A percentile compares a stretch with the other conserved stretches of the same genome.
These are phyloP conservation scores for Ypsolopha scabrella DNA, from an alignment of 2,888 invertebrate species.

Conservation along the genomic window DNA sequence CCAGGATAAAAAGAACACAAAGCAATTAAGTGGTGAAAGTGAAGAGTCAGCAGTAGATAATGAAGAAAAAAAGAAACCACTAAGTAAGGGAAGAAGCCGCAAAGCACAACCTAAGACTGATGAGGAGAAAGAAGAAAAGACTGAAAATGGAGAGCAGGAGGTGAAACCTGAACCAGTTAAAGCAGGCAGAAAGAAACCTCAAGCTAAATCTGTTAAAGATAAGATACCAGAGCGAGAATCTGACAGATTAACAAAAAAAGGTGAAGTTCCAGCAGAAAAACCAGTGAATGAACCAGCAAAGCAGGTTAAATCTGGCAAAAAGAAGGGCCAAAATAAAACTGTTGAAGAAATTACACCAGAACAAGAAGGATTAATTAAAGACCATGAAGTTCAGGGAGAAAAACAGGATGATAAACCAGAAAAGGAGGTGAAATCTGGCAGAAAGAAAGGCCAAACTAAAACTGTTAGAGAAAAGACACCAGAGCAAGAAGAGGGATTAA, in stretches of 20 bases:
- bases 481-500: conserved; percentile 14
- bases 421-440: neutral
- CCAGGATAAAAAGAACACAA: no score
- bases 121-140: conserved; percentile 27
- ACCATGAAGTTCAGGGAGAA: conserved; percentile 7
- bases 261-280: no score
- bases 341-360: neutral
- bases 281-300: no score
- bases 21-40: no score
- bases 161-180: conserved; percentile 25
- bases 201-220: conserved; percentile 16
- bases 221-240: no score
- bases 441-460: neutral
- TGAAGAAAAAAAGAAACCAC: conserved; percentile 21
- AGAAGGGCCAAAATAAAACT: no score
- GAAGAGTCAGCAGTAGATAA: conserved; percentile 14
- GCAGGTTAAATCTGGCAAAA: no score
- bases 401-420: conserved; percentile 5
- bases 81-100: conserved; percentile 38
- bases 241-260: no score
- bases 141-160: conserved; percentile 27
- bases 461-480: conserved; percentile 4
- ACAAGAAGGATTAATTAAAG: neutral
- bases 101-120: conserved; percentile 33
- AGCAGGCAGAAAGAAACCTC: conserved; percentile 22